Base-by-base conservation (phyloP, 1,140 invertebrate genomes). In the Anagrus nilaparvatae region DNA sequence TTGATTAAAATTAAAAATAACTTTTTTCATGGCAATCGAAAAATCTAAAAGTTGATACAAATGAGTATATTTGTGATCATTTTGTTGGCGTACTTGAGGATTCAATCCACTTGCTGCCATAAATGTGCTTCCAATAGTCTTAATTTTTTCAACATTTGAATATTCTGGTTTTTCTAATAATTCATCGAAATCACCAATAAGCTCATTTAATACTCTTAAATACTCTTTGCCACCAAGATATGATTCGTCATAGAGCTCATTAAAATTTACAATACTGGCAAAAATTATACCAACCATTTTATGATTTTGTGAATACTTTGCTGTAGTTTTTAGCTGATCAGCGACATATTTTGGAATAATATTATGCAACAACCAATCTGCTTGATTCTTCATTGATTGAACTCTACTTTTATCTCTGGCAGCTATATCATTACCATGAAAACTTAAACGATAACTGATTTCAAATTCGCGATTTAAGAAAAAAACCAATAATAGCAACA, bases 81-180 rank as follows among this genome's bases (percentile, higher is more conserved):
- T 73, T 18, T 76, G 71, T 5, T 70, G 63, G 3, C 82, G 68
- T 2, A 68, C 63, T 44, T 78, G 72, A 0, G 86, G 82, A 67
- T 94, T 91, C 12, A 97, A 63, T 0, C 94, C 94, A 43, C 89
- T 92, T 1, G 94, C 94, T 3, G 92, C 93, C 94, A 98, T 98
- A 51, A 94, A 97, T 1, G 92, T 95, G 47, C 87, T 87, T 4
- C 93, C 94, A 44, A 97, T 97, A 0, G 94, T 97, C 61, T 98
- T 98, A 44, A 98, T 97, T 65, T 98, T 98, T 59, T 97, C 93
- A 2, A 97, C 87, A 39, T 88, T 82, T 27, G 79, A 76, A 55
- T 89, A 97, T 48, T 92, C 79, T 0, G 76, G 69, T 18, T 81
- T 75, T 35, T 85, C 81, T 1, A 97, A 62, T 5, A 97, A 62